Conservation (phyloP, 2,797 vertebrate species). For the Muscicapa striata region DNA sequence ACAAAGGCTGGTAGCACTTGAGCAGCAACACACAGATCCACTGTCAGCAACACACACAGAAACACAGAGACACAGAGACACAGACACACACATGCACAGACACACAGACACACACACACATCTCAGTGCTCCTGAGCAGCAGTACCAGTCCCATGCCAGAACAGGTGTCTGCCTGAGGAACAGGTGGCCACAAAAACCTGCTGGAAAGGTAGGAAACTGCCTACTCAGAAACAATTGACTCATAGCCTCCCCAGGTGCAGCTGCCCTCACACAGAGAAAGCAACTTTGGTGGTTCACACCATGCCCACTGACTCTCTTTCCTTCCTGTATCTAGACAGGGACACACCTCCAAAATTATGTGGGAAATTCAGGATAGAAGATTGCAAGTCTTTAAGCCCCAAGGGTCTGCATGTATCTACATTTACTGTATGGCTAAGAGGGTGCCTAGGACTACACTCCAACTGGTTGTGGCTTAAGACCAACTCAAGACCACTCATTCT, state of each 20-base stretch:
- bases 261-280: background rate
- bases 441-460: background rate
- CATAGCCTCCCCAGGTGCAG: background rate
- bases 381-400: background rate
- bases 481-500: background rate
- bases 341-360: fast-evolving
- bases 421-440: background rate
- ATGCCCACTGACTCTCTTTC: background rate
- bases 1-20: background rate
- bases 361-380: background rate
- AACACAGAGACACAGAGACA: too few species aligned
- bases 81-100: too few species aligned
- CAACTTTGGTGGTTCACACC: background rate
- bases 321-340: background rate
- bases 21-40: background rate
- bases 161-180: background rate
- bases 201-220: background rate
- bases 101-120: too few species aligned
- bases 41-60: fast-evolving
- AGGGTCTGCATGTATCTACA: fast-evolving
- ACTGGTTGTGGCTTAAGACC: background rate
- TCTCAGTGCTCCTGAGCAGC: fast-evolving
- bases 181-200: background rate
- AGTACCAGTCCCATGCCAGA: background rate
- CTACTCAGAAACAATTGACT: background rate